phyloP scores from a whole-genome alignment of 2,797 vertebrate genomes.

The Limnodromus scolopaceus region DNA sequence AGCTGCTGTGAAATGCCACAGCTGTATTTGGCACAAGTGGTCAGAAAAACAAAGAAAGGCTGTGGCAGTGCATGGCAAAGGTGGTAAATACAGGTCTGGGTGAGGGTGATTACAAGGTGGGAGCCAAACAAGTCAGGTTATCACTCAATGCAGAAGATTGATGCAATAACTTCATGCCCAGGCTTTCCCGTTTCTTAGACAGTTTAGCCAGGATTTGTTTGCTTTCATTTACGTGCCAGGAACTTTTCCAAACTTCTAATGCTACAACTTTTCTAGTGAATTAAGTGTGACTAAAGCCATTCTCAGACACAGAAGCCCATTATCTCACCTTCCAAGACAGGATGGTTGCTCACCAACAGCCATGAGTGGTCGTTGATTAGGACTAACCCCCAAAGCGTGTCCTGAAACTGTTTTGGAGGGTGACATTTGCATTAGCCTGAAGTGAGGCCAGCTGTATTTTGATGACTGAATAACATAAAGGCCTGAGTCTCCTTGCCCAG shows the following conservation, averaged over 20 bases:
- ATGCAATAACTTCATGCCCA: background rate
- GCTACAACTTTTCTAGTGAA: background rate
- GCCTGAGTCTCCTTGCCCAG: background rate
- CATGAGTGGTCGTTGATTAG: background rate
- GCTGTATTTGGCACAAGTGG: background rate
- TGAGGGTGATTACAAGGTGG: background rate
- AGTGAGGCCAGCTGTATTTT: background rate
- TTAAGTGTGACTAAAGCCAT: background rate
- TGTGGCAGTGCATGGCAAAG: background rate
- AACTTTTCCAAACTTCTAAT: background rate
- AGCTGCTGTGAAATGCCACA: background rate
- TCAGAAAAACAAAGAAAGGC: background rate
- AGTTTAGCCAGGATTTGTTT: background rate
- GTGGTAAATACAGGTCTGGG: background rate
- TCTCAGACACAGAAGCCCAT: background rate
- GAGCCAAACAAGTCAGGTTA: background rate
- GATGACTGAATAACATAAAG: background rate
- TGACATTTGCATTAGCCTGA: background rate
- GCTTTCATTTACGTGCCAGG: background rate
- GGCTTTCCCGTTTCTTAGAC: background rate
- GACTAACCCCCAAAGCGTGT: background rate
- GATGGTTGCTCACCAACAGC: background rate
- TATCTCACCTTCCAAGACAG: background rate
- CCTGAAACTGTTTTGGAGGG: background rate
- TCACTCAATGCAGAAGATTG: background rate